A percentile compares a stretch with the other conserved stretches of the same genome.
Evolutionary conservation across 2,888 invertebrate species (phyloP).

Genomic region (Hyposoter dolosus): DNA sequence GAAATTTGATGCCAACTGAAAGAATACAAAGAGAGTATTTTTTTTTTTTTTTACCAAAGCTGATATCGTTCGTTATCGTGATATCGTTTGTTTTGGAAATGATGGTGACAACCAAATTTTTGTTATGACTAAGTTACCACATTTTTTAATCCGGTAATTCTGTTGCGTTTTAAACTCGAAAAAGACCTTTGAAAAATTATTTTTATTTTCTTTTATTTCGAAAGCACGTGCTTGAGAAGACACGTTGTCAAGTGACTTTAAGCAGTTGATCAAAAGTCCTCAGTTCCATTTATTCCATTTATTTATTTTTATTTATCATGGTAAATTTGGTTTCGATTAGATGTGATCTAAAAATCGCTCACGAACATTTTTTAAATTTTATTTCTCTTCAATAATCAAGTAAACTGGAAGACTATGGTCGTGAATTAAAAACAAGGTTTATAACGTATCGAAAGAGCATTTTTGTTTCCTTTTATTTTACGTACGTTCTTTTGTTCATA

Average conservation of each 20-base stretch:
- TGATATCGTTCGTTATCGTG: too few relatives aligned
- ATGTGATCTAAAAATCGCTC: not conserved
- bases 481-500: not conserved
- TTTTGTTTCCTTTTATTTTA: conserved; percentile 26
- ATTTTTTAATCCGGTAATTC: not conserved
- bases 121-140: not conserved
- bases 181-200: conserved; percentile 25
- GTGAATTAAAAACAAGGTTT: not conserved
- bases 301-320: not conserved
- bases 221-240: not conserved
- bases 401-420: not conserved
- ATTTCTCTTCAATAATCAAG: not conserved
- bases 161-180: not conserved
- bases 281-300: not conserved
- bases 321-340: not conserved
- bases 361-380: not conserved
- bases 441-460: conserved; percentile 22
- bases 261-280: too few relatives aligned
- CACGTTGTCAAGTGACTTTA: too few relatives aligned
- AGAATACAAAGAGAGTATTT: not conserved
- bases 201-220: conserved; percentile 49
- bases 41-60: not conserved
- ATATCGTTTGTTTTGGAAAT: too few relatives aligned
- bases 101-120: not conserved
- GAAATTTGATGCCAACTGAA: not conserved